These are phyloP conservation scores for Clusia tigrina DNA, from an alignment of 2,888 invertebrate genomes.

Conservation along the genomic window DNA sequence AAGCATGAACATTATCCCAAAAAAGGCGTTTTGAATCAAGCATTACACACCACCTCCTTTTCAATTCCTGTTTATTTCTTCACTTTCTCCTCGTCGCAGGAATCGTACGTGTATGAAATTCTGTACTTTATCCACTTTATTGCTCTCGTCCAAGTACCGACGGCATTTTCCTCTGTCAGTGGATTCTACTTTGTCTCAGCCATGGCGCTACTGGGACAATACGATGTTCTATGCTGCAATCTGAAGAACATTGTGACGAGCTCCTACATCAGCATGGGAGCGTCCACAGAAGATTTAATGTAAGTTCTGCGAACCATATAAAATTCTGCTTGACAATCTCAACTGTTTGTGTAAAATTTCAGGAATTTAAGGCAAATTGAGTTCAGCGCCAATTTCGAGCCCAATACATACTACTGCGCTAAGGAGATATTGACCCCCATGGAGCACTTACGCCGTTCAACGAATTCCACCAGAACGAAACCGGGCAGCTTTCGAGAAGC, in stretches of 20 bases:
- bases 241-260: constrained; percentile 55
- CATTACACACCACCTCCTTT: no score
- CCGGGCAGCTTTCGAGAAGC: constrained; percentile 34
- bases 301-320: constrained; percentile 29
- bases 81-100: no score
- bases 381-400: constrained; percentile 40
- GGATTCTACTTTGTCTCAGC: constrained; percentile 54
- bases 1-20: no score
- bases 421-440: no score
- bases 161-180: constrained; percentile 52
- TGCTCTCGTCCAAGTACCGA: constrained; percentile 57
- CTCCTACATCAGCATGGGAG: constrained; percentile 43
- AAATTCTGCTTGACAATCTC: no score
- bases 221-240: constrained; percentile 54
- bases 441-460: no score
- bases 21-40: no score
- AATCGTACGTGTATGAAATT: constrained; percentile 46
- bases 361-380: constrained; percentile 39
- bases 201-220: constrained; percentile 55
- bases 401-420: constrained; percentile 47
- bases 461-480: not conserved
- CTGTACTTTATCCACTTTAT: constrained; percentile 55
- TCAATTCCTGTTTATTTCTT: no score
- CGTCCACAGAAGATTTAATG: constrained; percentile 38
- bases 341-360: constrained; percentile 46